Base-by-base conservation (phyloP, 92 coral and sea anemone genomes). In the Blastomussa wellsi region DNA sequence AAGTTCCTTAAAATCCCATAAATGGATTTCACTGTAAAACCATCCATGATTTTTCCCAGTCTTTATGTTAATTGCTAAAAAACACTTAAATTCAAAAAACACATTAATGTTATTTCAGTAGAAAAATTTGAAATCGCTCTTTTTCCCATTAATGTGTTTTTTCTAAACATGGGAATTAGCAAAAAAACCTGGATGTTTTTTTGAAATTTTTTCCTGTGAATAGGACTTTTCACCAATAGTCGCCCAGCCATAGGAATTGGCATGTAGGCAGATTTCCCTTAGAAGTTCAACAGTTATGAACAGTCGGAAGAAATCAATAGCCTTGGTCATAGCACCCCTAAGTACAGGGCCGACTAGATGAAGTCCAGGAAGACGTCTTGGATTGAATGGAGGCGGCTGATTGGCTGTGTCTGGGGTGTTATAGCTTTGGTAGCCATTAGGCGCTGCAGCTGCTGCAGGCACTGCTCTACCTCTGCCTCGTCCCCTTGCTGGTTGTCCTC, bases 131-230 rank as follows among this genome's bases (percentile, higher is more conserved):
- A 75, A 35, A 37, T 75, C 79, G 26, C 60, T 26, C 41, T 20
- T 17, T 37, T 37, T 37, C 41, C 79, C 65, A 42, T 48, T 75
- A 75, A 75, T 75, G 79, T 19, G 57, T 75, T 75, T n/a, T 75
- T 41, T 7, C 32, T n/a, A 15, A 75, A 20, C 24, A 42, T 17
- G 59, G 60, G 79, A 48, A 75, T 42, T 75, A 37, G 8, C 79
- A 26, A 41, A 75, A 75, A 75, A 75, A 41, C 79, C 19, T 75
- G 29, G 2, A 48, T 42, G 32, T 4, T 11, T 75, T 75, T 75
- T 75, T 75, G 31, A 29, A 44, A 41, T 42, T 75, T 75, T n/a
- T n/a, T n/a, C n/a, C n/a, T n/a, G n/a, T n/a, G n/a, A n/a, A n/a
- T n/a, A 44, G 49, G 57, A 51, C 57, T 51, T 51, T 51, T 51